phyloP scores from a whole-genome alignment of 2,113 vertebrate species.

The Puma concolor region DNA sequence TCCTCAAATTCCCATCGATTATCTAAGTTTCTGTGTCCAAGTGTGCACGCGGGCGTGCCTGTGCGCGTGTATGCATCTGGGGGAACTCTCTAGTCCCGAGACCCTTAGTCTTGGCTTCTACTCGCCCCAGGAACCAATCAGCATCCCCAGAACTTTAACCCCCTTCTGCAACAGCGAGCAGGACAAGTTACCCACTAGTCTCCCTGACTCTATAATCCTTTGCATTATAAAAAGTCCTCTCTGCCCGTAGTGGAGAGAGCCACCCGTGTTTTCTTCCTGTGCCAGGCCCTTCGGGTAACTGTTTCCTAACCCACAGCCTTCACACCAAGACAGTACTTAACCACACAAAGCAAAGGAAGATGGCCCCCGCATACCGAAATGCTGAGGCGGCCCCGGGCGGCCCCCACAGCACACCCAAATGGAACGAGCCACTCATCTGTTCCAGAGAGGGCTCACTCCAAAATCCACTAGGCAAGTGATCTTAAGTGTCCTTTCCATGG shows the following conservation, averaged over 20 bases:
- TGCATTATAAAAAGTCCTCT: not conserved
- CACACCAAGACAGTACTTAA: not conserved
- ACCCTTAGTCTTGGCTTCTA: not conserved
- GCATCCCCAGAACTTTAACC: not conserved
- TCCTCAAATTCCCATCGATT: not conserved
- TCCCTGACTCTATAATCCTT: not conserved
- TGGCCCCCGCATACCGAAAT: not conserved
- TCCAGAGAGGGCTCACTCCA: not conserved
- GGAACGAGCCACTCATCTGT: not conserved
- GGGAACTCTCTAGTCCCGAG: not conserved
- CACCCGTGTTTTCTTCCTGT: not conserved
- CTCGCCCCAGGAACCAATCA: not conserved
- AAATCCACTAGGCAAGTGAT: not conserved
- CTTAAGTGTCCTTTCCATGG: not conserved
- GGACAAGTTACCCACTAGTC: not conserved
- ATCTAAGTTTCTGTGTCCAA: not conserved
- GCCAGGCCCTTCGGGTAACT: not conserved
- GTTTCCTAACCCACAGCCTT: not conserved
- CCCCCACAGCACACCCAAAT: not conserved
- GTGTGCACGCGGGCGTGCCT: rapidly evolving
- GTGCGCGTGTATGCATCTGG: rapidly evolving
- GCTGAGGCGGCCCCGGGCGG: not conserved
- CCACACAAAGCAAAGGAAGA: not conserved
- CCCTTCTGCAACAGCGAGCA: not conserved
- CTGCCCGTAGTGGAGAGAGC: not conserved